These are phyloP conservation scores for Cassiopea xamachana DNA, from an alignment of 30 jellyfish, hydroid and myxozoan genomes.

Conservation along the genomic window DNA sequence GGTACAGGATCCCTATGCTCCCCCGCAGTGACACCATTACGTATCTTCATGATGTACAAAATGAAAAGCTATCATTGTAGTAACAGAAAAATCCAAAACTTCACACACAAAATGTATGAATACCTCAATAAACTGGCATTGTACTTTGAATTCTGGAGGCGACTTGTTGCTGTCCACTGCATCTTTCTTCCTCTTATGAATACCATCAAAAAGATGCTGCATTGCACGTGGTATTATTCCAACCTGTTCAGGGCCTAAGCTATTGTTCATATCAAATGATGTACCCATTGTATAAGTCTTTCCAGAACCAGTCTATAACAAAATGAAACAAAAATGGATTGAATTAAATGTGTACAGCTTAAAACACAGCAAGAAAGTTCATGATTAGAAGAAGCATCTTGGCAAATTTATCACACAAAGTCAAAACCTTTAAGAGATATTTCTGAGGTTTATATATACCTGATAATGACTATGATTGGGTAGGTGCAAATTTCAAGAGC, in stretches of 20 bases:
- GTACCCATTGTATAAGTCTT: slow-evolving; percentile 99
- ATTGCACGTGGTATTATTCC: slow-evolving; percentile 99
- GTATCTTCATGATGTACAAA: no score
- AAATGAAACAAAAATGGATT: background rate
- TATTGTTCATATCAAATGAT: slow-evolving; percentile 82
- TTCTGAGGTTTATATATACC: no score
- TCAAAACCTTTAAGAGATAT: no score
- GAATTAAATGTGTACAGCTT: background rate
- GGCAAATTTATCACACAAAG: no score
- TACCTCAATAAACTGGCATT: slow-evolving; percentile 97
- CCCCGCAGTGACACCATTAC: no score
- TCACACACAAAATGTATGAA: background rate
- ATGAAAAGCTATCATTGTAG: no score
- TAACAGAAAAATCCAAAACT: no score
- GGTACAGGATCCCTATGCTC: no score
- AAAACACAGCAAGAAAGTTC: background rate
- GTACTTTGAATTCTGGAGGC: slow-evolving; percentile 90
- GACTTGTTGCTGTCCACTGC: slow-evolving; percentile 85
- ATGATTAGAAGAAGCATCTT: background rate
- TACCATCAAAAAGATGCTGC: slow-evolving; percentile 84
- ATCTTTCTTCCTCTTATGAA: slow-evolving; percentile 62
- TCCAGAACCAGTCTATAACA: slow-evolving; percentile 95
- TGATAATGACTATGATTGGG: no score
- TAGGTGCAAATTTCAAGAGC: no score
- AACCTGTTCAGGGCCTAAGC: slow-evolving; percentile 79